Percentiles rank a stretch among this genome's conserved stretches.
These are phyloP conservation scores for Hyperoplus immaculatus DNA, from an alignment of 2,797 vertebrate species.

Conservation along the genomic window DNA sequence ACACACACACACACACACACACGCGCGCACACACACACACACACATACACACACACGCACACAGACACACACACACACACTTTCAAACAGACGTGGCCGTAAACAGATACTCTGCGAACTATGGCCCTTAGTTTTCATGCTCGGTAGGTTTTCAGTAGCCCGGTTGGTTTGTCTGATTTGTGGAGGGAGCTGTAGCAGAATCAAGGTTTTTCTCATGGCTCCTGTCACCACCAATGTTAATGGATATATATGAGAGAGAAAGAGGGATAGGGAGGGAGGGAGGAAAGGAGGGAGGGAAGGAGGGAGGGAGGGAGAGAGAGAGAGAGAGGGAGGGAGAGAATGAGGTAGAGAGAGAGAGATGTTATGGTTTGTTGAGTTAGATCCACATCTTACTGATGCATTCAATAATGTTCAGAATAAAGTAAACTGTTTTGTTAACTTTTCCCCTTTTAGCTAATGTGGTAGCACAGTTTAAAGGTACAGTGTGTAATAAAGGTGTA, in stretches of 20 bases:
- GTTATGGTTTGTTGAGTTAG: conserved; percentile 20
- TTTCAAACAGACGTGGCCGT: not conserved
- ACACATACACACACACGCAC: too few relatives aligned
- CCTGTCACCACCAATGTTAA: conserved; percentile 46
- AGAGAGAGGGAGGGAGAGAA: too few relatives aligned
- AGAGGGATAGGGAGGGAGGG: too few relatives aligned
- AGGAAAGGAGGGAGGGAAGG: too few relatives aligned
- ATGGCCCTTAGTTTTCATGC: conserved; percentile 30
- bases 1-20: too few relatives aligned
- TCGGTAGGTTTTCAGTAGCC: conserved; percentile 17
- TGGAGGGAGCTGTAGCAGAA: conserved; percentile 8
- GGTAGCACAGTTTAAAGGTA: not conserved
- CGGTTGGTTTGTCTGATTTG: conserved; percentile 34
- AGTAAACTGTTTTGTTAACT: conserved; percentile 2
- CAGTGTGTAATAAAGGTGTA: too few relatives aligned
- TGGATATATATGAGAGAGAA: not conserved
- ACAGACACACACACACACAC: not conserved
- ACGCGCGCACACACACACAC: too few relatives aligned
- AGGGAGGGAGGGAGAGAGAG: too few relatives aligned
- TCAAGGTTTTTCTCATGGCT: not conserved
- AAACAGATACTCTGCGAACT: not conserved
- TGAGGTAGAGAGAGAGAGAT: conserved; percentile 14
- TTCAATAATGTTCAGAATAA: conserved; percentile 9
- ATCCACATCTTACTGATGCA: conserved; percentile 20
- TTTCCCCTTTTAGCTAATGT: conserved; percentile 4